Evolutionary conservation across 2,113 vertebrate species (phyloP).

Genomic region (Phyllostomus discolor): DNA sequence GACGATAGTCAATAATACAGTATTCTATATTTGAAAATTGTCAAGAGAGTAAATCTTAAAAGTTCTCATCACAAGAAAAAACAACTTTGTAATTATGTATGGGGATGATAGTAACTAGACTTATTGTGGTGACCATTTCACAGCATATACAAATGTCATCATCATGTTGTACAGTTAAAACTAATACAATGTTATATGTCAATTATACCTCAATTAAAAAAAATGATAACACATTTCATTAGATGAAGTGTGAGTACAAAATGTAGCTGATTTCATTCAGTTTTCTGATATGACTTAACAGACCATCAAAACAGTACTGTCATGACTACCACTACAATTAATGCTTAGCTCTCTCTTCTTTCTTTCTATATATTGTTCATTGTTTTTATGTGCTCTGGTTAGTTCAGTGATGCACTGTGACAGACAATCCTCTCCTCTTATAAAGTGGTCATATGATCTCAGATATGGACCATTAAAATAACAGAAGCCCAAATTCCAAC

Average conservation of each 20-base stretch:
- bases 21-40: not conserved
- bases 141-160: not conserved
- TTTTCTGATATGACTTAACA: constrained; percentile 37
- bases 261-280: not conserved
- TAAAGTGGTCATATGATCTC: not conserved
- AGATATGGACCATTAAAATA: not conserved
- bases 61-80: not conserved
- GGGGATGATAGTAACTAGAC: not conserved
- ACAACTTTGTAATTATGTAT: not conserved
- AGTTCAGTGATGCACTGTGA: not conserved
- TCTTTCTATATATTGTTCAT: not conserved
- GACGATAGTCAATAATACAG: not conserved
- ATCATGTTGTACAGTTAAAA: not conserved
- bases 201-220: not conserved
- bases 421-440: not conserved
- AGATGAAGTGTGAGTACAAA: not conserved
- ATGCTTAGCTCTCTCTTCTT: not conserved
- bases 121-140: not conserved
- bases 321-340: not conserved
- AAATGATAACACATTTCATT: not conserved
- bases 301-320: not conserved
- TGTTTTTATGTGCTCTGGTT: not conserved
- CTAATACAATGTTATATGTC: not conserved
- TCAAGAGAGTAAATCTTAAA: not conserved
- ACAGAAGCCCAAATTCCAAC: not conserved